A percentile compares a stretch with the other conserved stretches of the same genome.
Evolutionary conservation across 2,888 invertebrate species (phyloP).

Genomic region (Crossocerus cetratus): DNA sequence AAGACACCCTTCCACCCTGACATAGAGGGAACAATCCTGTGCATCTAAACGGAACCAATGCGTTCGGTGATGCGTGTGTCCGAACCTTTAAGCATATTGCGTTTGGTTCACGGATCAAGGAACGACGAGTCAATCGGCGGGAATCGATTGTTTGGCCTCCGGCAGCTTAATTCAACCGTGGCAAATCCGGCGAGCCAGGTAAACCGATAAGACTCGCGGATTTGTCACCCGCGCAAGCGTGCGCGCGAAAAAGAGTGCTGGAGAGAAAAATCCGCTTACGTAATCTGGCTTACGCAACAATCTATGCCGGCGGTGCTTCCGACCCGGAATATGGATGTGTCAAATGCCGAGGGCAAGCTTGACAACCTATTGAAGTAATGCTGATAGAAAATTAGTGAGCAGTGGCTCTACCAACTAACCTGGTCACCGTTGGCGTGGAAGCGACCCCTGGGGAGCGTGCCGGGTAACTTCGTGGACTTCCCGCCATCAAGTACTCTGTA

Average conservation of each 20-base stretch:
- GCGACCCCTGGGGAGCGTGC: constrained; percentile 70
- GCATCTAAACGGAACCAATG: too few relatives aligned
- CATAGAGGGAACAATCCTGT: too few relatives aligned
- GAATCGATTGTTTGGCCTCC: constrained; percentile 8
- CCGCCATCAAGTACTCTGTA: constrained; percentile 76
- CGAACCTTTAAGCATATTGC: too few relatives aligned
- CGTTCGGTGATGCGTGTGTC: too few relatives aligned
- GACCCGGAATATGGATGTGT: constrained; percentile 50
- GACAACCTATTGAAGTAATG: constrained; percentile 3
- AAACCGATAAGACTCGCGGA: constrained; percentile 57
- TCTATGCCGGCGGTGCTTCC: constrained; percentile 40
- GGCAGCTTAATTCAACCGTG: constrained; percentile 51
- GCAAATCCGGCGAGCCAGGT: constrained; percentile 44
- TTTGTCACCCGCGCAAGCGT: constrained; percentile 39
- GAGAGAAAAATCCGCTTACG: constrained; percentile 55
- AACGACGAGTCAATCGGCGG: constrained; percentile 4
- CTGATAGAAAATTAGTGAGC: constrained; percentile 35
- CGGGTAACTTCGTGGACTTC: constrained; percentile 74
- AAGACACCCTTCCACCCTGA: too few relatives aligned
- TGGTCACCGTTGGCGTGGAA: constrained; percentile 70
- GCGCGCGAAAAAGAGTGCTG: constrained; percentile 8
- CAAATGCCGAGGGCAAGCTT: constrained; percentile 14
- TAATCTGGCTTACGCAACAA: constrained; percentile 45
- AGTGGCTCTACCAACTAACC: constrained; percentile 56
- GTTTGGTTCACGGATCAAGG: not conserved